Base-by-base conservation (phyloP, 1,140 invertebrate species). In the Scaptomyza pallida region DNA sequence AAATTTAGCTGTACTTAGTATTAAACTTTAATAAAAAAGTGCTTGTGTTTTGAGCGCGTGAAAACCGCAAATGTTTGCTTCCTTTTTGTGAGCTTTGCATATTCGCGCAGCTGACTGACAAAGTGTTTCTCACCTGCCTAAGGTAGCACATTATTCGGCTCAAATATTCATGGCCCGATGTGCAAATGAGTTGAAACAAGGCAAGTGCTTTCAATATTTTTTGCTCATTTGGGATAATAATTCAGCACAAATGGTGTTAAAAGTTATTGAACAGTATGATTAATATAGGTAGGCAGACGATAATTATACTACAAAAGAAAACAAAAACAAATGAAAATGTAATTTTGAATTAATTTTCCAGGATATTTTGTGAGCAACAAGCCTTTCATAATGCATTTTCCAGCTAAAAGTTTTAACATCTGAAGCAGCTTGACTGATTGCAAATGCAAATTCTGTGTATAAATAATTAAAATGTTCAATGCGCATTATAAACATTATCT, bases 1-100 rank as follows among this genome's bases (percentile, higher is more conserved):
- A 67, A 45, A 35, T 72, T 57, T 33, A 40, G 30, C 30, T 23
- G 41, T 59, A 47, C 54, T 72, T 67, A 52, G 21, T 45, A 44
- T 72, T 67, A 37, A 72, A 48, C 23, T 59, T 67, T 57, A 59
- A 65, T 59, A 30, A 37, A 47, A n/a, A 44, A 44, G 30, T 43
- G 30, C 40, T 65, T 23, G 6, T 4, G 19, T 37, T 41, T 13
- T 44, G 0, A 12, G n/a, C 26, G 51, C 13, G 43, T 23, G 23
- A n/a, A 47, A 56, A 43, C 15, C 21, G 35, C 37, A 56, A 40
- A 51, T 51, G 40, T 13, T 56, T 47, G 2, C 19, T 4, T 10
- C 5, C 9, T 30, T 30, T 30, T 30, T 30, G 6, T 19, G n/a
- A n/a, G 10, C 4, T 48, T 63, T 37, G 37, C 56, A 59, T 59